Evolutionary conservation across 2,888 invertebrate genomes (phyloP), one percentile per base, ranked within the genome.

Genomic region (Ptychoptera contaminata): DNA sequence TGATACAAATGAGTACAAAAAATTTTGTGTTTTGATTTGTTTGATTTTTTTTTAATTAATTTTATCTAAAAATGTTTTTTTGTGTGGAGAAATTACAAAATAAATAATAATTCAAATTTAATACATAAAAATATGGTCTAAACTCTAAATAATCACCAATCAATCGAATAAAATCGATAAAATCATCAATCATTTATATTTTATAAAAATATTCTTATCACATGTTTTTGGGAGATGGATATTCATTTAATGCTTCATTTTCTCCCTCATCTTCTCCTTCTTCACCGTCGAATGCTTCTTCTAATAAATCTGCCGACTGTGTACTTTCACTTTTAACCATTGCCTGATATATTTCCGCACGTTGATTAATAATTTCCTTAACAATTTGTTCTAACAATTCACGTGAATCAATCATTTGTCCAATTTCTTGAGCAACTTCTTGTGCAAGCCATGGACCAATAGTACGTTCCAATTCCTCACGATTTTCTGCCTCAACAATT

Each of bases 301-400:
- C 50, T 15, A 37, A 47, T 30, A 30, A 43, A 2, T 51, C 55
- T 29, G 59, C 62, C 41, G 52, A 51, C 45, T 59, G 60, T 39
- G 54, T 59, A n/a, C 23, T n/a, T 43, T 47, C 58, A 46, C 52
- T 58, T 54, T 60, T 63, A 47, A 68, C 67, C 31, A 67, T 62
- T 16, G 62, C 65, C 51, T 65, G 67, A 62, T 75, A 74, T 51
- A 75, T 68, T 58, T 76, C 76, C 0, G 79, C 79, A 49, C 83
- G 74, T 53, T 78, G 79, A 58, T 81, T 80, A 56, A 85, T 71
- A 56, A 86, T 83, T 62, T 84, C 84, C 52, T 74, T 73, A 34
- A 86, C 78, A 45, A 86, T 81, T 58, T 82, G 84, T 54, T 82
- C 78, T 43, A 92, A 72, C 47, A 91, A 73, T 60, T 86, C 82